Percentiles rank a stretch among this genome's conserved stretches.
Conservation (phyloP, 2,113 vertebrate genomes). For the Sitta europaea region DNA sequence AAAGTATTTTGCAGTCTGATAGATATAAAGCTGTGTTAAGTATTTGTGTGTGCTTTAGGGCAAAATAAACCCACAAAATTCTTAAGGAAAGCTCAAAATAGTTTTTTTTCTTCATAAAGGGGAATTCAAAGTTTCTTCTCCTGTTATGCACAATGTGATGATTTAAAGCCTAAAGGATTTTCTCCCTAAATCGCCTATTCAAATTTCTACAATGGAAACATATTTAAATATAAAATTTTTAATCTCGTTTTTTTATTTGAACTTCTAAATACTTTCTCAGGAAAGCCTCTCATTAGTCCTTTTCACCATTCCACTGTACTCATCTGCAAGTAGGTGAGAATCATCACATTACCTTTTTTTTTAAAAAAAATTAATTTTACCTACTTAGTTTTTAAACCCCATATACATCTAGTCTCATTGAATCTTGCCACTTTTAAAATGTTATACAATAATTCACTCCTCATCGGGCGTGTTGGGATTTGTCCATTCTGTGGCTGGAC, state of each 20-base stretch:
- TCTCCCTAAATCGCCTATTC: neutral
- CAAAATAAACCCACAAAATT: neutral
- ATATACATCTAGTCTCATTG: neutral
- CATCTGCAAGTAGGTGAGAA: neutral
- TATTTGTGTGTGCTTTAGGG: neutral
- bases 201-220: neutral
- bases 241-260: neutral
- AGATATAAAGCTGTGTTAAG: neutral
- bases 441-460: neutral
- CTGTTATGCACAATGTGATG: neutral
- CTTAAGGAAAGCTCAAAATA: neutral
- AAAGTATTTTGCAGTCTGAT: neutral
- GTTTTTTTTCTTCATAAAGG: neutral
- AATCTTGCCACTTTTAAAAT: neutral
- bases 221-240: neutral
- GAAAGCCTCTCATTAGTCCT: neutral
- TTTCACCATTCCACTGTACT: neutral
- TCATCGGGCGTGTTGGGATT: fast-evolving
- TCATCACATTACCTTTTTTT: neutral
- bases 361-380: neutral
- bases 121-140: neutral
- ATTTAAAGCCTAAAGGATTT: neutral
- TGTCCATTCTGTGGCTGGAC: neutral
- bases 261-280: neutral
- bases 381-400: neutral